Percentiles rank a stretch among this genome's conserved stretches.
Evolutionary conservation across 2,113 vertebrate genomes (phyloP).

Genomic region (Clupea harengus): DNA sequence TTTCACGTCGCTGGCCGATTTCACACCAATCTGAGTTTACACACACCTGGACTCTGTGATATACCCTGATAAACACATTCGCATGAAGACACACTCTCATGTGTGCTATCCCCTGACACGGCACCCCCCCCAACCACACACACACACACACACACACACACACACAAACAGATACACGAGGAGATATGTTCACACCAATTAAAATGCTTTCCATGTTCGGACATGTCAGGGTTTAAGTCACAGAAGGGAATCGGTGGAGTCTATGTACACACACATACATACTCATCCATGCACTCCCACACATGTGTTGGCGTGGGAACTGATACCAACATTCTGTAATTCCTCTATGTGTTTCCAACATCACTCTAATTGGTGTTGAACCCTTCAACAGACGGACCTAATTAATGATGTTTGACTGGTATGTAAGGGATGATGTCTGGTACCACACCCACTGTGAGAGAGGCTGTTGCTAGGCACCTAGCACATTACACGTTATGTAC

Average conservation of each 20-base stretch:
- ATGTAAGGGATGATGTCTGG: not conserved
- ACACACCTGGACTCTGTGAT: conserved; percentile 41
- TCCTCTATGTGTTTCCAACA: not conserved
- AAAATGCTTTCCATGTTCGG: not conserved
- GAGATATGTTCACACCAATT: not conserved
- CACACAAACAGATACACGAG: not conserved
- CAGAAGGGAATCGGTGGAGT: not conserved
- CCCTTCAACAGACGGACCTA: not conserved
- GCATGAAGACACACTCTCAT: not conserved
- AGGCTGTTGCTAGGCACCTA: not conserved
- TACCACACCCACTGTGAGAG: not conserved
- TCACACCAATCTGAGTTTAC: conserved; percentile 74
- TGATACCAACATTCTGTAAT: not conserved
- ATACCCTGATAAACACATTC: conserved; percentile 28
- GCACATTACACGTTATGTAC: not conserved
- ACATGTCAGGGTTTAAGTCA: not conserved
- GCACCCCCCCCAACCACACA: conserved; percentile 32
- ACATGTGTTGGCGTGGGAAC: not conserved
- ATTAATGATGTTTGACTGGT: not conserved
- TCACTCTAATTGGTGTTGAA: not conserved
- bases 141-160: not conserved
- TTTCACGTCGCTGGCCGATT: conserved; percentile 76
- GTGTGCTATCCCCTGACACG: conserved; percentile 8
- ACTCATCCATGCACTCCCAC: not conserved
- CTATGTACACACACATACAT: conserved; percentile 14